Evolutionary conservation across 2,888 invertebrate species (phyloP).

Genomic region (Drosophila trichaetosa): DNA sequence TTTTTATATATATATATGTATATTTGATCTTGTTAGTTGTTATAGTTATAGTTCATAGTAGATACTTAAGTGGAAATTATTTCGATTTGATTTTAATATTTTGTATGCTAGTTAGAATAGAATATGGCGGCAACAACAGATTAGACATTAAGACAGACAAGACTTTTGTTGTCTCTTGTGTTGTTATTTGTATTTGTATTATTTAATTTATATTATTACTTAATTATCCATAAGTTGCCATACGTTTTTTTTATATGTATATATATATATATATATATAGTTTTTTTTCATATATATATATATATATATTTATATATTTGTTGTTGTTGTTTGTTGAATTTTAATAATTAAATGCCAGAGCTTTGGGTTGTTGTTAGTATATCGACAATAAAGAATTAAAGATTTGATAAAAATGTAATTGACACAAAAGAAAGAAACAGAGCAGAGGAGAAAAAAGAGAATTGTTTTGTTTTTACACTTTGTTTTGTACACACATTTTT

Average conservation of each 20-base stretch:
- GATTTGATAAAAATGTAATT: conserved; percentile 72
- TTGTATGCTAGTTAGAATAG: conserved; percentile 58
- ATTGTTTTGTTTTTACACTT: conserved; percentile 77
- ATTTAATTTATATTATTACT: conserved; percentile 54
- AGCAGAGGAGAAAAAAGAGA: conserved; percentile 78
- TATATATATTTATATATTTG: neutral
- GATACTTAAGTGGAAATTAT: conserved; percentile 51
- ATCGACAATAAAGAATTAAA: conserved; percentile 56
- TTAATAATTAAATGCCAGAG: conserved; percentile 83
- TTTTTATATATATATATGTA: conserved; percentile 4
- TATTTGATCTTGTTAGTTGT: conserved; percentile 37
- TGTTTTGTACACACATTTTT: conserved; percentile 77
- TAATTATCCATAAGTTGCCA: conserved; percentile 64
- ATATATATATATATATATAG: neutral
- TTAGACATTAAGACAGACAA: conserved; percentile 39
- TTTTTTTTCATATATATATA: conserved; percentile 45
- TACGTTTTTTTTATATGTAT: conserved; percentile 35
- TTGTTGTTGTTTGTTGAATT: conserved; percentile 1
- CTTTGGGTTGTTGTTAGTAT: conserved; percentile 71
- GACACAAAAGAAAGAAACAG: conserved; percentile 77
- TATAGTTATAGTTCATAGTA: conserved; percentile 38
- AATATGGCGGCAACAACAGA: conserved; percentile 62
- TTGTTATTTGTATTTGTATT: conserved; percentile 37
- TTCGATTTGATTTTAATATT: conserved; percentile 40
- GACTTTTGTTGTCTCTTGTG: conserved; percentile 36